phyloP scores from a whole-genome alignment of 1,140 invertebrate genomes.

The Micrasema minimum region DNA sequence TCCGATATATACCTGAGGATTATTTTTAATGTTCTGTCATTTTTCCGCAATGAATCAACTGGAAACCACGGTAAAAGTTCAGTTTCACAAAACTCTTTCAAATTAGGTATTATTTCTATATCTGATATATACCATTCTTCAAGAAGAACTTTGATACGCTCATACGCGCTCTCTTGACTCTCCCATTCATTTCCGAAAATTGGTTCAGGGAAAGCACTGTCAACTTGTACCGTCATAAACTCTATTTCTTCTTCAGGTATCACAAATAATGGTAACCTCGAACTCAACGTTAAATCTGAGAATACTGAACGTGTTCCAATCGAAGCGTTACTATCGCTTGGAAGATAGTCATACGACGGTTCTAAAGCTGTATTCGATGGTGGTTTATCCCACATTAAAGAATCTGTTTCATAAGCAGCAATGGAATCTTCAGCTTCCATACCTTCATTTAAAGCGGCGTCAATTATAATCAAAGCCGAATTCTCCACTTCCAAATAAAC shows the following conservation, averaged over 20 bases:
- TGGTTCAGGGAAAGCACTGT: conserved; percentile 59
- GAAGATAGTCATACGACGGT: not conserved
- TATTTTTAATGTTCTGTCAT: conserved; percentile 58
- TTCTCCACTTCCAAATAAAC: conserved; percentile 25
- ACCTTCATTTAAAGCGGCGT: not conserved
- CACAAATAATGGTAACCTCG: conserved; percentile 2
- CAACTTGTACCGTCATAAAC: conserved; percentile 2
- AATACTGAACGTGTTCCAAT: conserved; percentile 20
- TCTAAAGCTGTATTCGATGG: not conserved
- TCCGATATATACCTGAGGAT: conserved; percentile 57
- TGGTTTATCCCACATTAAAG: not conserved
- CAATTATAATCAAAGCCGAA: conserved; percentile 2
- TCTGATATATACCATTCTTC: conserved; percentile 62
- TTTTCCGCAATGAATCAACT: conserved; percentile 58
- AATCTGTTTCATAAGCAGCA: not conserved
- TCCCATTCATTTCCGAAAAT: conserved; percentile 62
- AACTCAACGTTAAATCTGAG: conserved; percentile 24
- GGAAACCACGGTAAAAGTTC: conserved; percentile 63
- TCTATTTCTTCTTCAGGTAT: conserved; percentile 23
- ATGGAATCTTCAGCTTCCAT: not conserved
- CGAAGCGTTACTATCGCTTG: conserved; percentile 7
- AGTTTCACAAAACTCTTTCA: conserved; percentile 58
- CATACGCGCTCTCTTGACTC: conserved; percentile 60
- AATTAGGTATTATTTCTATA: conserved; percentile 58
- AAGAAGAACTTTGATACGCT: conserved; percentile 61